Evolutionary conservation across 2,113 vertebrate species (phyloP), one percentile per base, ranked within the genome.

Genomic region (Otus sunia): DNA sequence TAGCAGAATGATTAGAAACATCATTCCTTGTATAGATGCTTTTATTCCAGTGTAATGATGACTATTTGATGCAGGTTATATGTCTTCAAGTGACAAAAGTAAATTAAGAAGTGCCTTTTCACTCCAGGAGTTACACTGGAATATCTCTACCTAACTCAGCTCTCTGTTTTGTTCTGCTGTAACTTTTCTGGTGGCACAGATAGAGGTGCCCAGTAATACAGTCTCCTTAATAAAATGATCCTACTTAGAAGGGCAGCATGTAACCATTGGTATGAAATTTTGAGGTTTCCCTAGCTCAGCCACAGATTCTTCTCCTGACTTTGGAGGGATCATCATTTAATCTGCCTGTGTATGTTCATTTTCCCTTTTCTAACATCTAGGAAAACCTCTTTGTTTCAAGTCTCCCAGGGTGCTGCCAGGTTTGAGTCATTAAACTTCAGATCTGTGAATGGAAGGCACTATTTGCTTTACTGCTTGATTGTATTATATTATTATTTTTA

Each of bases 371-470:
- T 71, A 43, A 71, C 13, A 85, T 30, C 58, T 60, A 84, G 47
- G 50, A 50, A 86, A 88, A 69, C 32, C 22, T 67, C 16, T 69
- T 66, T 19, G 81, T 68, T 75, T 36, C 45, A 69, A 26, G 30
- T 47, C 21, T 86, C 30, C 29, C 26, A 78, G 52, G 9, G 19
- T 64, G 36, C 43, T 88, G 23, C 66, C 56, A 85, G 30, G 32
- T 96, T 92, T 71, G 43, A 75, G 52, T 78, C 47, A 72, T 86
- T 95, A 78, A 95, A 87, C 47, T 63, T 88, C 63, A 86, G 50
- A 52, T 80, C 22, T 88, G 9, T 82, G 92, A 82, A 86, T 68
- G 41, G 81, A 88, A 94, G 66, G 45, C 55, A 49, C 55, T 85
- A 60, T 89, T 87, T 76, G 34, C 67, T 88, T 91, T 88, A 60